phyloP scores from a whole-genome alignment of 2,797 vertebrate species.

The Myotis findleyi region DNA sequence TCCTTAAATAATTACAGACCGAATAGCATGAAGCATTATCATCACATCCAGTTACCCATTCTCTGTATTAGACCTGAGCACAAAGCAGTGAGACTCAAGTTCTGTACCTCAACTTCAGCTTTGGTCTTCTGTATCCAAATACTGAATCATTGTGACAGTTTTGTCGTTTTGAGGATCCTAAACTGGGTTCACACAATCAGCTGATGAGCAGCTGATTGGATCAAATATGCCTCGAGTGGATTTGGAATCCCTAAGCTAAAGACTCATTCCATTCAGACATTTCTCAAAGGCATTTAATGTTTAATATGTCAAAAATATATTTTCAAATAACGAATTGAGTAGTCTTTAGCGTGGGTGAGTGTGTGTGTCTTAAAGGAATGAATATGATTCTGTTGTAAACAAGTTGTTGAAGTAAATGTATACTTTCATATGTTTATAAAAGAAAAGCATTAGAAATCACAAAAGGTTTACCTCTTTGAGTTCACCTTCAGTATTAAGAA shows the following conservation, averaged over 20 bases:
- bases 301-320: background rate
- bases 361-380: background rate
- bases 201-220: background rate
- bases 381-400: background rate
- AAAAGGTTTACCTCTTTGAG: constrained; percentile 93
- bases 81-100: background rate
- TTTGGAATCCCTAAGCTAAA: background rate
- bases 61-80: background rate
- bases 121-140: background rate
- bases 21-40: background rate
- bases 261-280: background rate
- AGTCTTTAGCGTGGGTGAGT: background rate
- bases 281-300: background rate
- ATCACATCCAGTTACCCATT: background rate
- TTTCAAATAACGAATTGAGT: constrained; percentile 10
- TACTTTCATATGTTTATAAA: constrained; percentile 12
- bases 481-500: constrained; percentile 96
- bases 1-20: background rate
- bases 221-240: background rate
- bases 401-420: background rate
- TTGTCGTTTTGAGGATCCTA: background rate
- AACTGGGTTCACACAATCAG: background rate
- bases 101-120: background rate
- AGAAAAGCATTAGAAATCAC: constrained; percentile 36
- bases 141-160: background rate